Conservation (phyloP, 2,888 invertebrate species). For the Carcina quercana region DNA sequence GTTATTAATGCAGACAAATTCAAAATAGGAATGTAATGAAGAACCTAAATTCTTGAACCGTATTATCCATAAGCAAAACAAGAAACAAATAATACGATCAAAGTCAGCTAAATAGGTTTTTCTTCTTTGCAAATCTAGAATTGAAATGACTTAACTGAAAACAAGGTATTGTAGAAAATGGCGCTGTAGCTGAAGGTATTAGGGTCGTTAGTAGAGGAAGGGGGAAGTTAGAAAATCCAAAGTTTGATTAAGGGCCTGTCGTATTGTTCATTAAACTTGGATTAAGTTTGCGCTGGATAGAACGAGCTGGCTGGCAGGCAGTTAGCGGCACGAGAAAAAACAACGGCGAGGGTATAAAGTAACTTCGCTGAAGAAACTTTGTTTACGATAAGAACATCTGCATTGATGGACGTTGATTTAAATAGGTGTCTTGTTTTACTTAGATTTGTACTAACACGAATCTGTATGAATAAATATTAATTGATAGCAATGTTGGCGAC, state of each 20-base stretch:
- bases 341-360: slow-evolving; percentile 35
- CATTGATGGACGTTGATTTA: slow-evolving; percentile 20
- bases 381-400: slow-evolving; percentile 30
- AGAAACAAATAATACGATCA: slow-evolving; percentile 69
- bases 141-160: slow-evolving; percentile 24
- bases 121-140: slow-evolving; percentile 32
- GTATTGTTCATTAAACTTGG: slow-evolving; percentile 76
- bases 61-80: slow-evolving; percentile 42
- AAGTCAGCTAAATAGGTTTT: slow-evolving; percentile 70
- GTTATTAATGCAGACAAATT: not conserved
- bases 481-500: too few relatives aligned
- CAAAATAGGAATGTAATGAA: too few relatives aligned
- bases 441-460: too few relatives aligned
- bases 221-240: slow-evolving; percentile 51
- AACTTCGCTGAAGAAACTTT: slow-evolving; percentile 48
- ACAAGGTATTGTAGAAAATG: slow-evolving; percentile 19
- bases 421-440: slow-evolving; percentile 8
- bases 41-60: not conserved
- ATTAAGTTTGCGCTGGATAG: slow-evolving; percentile 71
- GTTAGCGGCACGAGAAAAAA: slow-evolving; percentile 65
- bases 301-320: slow-evolving; percentile 74
- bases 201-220: slow-evolving; percentile 27
- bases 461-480: too few relatives aligned
- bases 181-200: slow-evolving; percentile 15
- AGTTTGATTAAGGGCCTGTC: slow-evolving; percentile 75